phyloP scores from a whole-genome alignment of 2,797 vertebrate genomes.

The Garrulus glandarius region DNA sequence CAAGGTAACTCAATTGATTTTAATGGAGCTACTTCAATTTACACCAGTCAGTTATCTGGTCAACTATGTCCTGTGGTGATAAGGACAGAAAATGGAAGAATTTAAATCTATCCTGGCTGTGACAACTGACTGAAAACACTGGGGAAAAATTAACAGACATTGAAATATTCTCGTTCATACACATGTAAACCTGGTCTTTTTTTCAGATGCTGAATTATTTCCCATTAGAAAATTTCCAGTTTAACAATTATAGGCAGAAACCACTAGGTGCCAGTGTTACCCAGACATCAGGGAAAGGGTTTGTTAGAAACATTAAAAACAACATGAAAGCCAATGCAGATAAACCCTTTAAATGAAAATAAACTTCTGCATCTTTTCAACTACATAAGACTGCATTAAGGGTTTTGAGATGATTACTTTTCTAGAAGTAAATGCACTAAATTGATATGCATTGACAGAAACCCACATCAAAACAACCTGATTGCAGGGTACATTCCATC shows the following conservation, averaged over 20 bases:
- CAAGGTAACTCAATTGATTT: not conserved
- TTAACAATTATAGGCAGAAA: not conserved
- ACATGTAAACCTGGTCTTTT: not conserved
- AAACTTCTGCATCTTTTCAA: not conserved
- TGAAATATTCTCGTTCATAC: not conserved
- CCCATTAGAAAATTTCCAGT: not conserved
- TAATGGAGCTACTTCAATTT: not conserved
- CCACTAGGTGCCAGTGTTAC: slow-evolving; percentile 72
- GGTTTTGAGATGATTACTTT: not conserved
- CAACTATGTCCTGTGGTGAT: not conserved
- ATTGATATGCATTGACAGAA: not conserved
- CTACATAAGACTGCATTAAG: not conserved
- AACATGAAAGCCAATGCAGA: not conserved
- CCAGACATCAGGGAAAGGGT: not conserved
- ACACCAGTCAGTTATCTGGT: not conserved
- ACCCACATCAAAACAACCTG: not conserved
- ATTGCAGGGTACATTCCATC: not conserved
- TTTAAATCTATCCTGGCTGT: not conserved
- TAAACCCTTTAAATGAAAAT: not conserved
- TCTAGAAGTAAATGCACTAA: not conserved
- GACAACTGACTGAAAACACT: not conserved
- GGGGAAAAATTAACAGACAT: not conserved
- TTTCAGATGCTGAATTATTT: not conserved
- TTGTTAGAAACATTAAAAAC: not conserved
- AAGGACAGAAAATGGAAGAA: not conserved